These are phyloP conservation scores for Micrastur ruficollis DNA, from an alignment of 2,797 vertebrate genomes.

Conservation along the genomic window DNA sequence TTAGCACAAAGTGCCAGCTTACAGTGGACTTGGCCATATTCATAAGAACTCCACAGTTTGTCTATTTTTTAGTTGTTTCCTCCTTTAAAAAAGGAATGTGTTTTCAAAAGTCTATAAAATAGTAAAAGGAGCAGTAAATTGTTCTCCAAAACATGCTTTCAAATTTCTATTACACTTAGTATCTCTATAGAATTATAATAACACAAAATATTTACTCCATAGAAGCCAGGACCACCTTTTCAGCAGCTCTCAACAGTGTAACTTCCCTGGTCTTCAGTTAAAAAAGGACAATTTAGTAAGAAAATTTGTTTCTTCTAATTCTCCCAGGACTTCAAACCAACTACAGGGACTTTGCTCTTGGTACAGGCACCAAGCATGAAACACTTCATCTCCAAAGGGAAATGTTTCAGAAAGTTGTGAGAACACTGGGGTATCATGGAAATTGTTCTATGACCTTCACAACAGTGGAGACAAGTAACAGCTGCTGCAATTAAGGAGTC, in stretches of 20 bases:
- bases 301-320: neutral
- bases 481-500: neutral
- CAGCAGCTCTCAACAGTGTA: neutral
- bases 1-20: neutral
- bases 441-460: neutral
- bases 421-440: neutral
- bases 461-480: neutral
- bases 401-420: neutral
- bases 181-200: neutral
- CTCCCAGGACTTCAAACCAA: neutral
- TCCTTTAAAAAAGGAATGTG: neutral
- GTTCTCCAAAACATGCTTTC: neutral
- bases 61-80: neutral
- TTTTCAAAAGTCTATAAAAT: neutral
- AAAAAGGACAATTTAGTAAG: neutral
- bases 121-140: neutral
- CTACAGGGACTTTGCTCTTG: neutral
- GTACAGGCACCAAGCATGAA: neutral
- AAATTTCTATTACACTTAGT: neutral
- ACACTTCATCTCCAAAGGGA: neutral
- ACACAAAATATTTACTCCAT: neutral
- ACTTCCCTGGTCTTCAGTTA: neutral
- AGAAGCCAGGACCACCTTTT: neutral
- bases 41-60: neutral
- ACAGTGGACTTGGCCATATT: neutral